phyloP scores from a whole-genome alignment of 2,113 vertebrate species.

The Nothocercus julius region DNA sequence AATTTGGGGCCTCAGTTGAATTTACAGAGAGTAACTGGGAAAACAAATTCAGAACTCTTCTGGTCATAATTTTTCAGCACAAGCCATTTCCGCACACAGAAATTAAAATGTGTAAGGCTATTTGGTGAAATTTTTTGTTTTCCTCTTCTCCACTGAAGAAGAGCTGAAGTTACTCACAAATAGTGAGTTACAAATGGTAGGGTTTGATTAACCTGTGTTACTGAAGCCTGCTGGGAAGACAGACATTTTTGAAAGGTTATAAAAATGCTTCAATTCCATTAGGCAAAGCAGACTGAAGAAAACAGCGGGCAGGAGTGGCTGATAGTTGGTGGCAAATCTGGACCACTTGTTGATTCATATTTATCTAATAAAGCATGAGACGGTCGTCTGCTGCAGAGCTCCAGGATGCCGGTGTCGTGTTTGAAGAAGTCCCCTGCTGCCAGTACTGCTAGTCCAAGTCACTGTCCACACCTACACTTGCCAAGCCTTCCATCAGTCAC shows the following conservation, averaged over 20 bases:
- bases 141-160: neutral
- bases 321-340: conserved; percentile 1
- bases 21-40: neutral
- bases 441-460: neutral
- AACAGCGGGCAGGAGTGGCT: conserved; percentile 19
- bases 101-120: neutral
- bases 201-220: neutral
- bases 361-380: neutral
- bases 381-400: neutral
- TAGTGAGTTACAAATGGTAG: neutral
- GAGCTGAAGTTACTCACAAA: conserved; percentile 21
- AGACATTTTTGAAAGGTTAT: neutral
- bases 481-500: neutral
- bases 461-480: neutral
- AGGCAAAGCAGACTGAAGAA: neutral
- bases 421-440: neutral
- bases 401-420: accelerated
- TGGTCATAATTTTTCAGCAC: neutral
- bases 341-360: neutral
- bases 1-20: neutral
- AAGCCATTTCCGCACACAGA: neutral
- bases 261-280: neutral
- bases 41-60: neutral
- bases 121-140: neutral
- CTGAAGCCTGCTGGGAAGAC: neutral